Evolutionary conservation across 2,888 invertebrate genomes (phyloP).

Genomic region (Eurois occulta): DNA sequence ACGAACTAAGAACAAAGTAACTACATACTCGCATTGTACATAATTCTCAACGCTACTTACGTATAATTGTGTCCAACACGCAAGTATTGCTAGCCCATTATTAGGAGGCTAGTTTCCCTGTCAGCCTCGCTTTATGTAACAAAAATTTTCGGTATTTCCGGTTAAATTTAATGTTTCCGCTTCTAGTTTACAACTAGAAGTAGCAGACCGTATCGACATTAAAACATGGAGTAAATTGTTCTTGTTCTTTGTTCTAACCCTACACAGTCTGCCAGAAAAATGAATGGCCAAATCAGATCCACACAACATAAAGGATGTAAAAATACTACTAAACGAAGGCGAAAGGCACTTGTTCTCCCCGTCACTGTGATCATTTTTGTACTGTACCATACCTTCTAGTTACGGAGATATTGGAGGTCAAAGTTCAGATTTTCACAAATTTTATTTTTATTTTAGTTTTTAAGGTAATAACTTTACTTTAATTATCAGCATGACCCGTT

Average conservation of each 20-base stretch:
- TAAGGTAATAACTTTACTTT: too few relatives aligned
- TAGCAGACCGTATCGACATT: slow-evolving; percentile 37
- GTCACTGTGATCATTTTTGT: too few relatives aligned
- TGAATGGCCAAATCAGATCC: background rate
- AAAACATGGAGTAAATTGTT: slow-evolving; percentile 9
- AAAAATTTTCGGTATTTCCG: slow-evolving; percentile 30
- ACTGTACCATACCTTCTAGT: too few relatives aligned
- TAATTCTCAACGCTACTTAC: background rate
- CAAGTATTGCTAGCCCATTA: slow-evolving; percentile 1
- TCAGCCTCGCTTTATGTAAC: slow-evolving; percentile 12
- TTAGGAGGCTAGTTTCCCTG: slow-evolving; percentile 21
- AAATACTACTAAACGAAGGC: too few relatives aligned
- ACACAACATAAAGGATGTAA: too few relatives aligned
- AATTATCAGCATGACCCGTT: too few relatives aligned
- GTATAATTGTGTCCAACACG: slow-evolving; percentile 25
- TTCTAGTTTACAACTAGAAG: slow-evolving; percentile 29
- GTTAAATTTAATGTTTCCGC: slow-evolving; percentile 32
- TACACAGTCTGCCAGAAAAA: background rate
- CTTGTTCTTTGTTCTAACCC: background rate
- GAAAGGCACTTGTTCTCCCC: too few relatives aligned
- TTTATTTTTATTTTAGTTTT: too few relatives aligned
- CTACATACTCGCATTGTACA: background rate
- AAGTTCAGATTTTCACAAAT: too few relatives aligned
- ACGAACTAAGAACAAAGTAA: background rate
- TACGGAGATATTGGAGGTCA: too few relatives aligned